phyloP scores from a whole-genome alignment of 2,888 invertebrate genomes.

The Drosophila neonasuta region DNA sequence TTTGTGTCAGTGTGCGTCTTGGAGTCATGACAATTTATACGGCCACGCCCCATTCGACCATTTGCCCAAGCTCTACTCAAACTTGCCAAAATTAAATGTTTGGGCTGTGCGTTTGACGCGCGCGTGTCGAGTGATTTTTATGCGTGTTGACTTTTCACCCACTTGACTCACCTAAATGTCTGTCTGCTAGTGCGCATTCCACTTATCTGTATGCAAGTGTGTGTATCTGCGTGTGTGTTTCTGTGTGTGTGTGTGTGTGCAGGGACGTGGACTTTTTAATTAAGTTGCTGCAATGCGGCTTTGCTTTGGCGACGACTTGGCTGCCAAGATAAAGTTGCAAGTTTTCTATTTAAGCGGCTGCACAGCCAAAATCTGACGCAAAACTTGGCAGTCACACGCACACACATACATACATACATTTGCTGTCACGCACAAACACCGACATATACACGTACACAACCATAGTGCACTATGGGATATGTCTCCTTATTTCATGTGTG shows the following conservation, averaged over 20 bases:
- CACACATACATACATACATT: not conserved
- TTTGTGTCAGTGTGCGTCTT: slow-evolving; percentile 52
- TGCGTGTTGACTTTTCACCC: slow-evolving; percentile 63
- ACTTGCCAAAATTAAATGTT: slow-evolving; percentile 37
- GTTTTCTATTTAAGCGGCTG: slow-evolving; percentile 45
- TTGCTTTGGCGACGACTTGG: slow-evolving; percentile 47
- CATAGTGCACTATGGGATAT: not conserved
- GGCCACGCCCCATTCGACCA: slow-evolving; percentile 51
- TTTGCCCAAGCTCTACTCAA: slow-evolving; percentile 3
- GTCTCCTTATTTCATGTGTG: not conserved
- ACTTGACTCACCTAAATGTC: slow-evolving; percentile 24
- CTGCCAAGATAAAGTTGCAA: slow-evolving; percentile 60
- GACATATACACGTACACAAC: not conserved
- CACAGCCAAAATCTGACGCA: slow-evolving; percentile 54
- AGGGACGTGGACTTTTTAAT: slow-evolving; percentile 57
- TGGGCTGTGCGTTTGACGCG: slow-evolving; percentile 53
- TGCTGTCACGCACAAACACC: not conserved
- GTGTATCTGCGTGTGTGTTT: not conserved
- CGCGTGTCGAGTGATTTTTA: slow-evolving; percentile 61
- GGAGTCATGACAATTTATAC: slow-evolving; percentile 60
- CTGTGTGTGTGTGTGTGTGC: slow-evolving; percentile 3
- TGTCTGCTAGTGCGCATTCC: slow-evolving; percentile 8
- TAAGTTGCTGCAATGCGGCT: slow-evolving; percentile 64
- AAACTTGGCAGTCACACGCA: slow-evolving; percentile 52
- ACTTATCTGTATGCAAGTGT: not conserved